Evolutionary conservation across 2,797 vertebrate species (phyloP), one percentile per base, ranked within the genome.

Genomic region (Poecilia velifera): DNA sequence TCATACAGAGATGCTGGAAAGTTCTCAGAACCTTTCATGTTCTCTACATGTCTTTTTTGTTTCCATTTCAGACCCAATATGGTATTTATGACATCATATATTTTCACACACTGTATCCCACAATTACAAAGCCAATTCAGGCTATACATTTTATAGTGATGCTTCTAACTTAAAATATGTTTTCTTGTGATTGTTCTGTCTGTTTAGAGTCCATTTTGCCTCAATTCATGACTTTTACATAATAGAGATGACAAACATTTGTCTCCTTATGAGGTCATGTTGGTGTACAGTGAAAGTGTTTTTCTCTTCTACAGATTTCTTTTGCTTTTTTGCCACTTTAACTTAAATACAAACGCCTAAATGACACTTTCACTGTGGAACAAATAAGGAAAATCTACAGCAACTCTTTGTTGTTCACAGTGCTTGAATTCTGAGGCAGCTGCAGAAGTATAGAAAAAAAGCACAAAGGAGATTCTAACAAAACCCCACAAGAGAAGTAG

Each of bases 41-140:
- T 64, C 36, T 73, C 36, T 43, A 9, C 3, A 22, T 34, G 20
- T 53, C 51, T 53, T 10, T 53, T 53, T 53, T 49, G 16, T 75
- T 80, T 51, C 45, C 73, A 49, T 81, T 72, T 81, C 28, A 76
- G 68, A 81, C 74, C 53, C 80, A 73, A 64, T 22, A 51, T 71
- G 3, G 22, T 72, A 12, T 36, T 20, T 28, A 51, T 71, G 5
- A 39, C 64, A 12, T 36, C 9, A 68, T 10, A 41, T 22, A 14
- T 5, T 76, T 57, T 31, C 31, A 70, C 20, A 43, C 45, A 73
- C 13, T 16, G 22, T 20, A 34, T 28, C 31, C 9, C 25, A 59
- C 14, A 55, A 47, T 57, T 16, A 8, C 14, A 57, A 71, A 71
- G 22, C n/a, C 16, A 55, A 20, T 3, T 12, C 0, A 34, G 4